phyloP scores from a whole-genome alignment of 30 jellyfish, hydroid and myxozoan genomes.

The Calvadosia cruxmelitensis region DNA sequence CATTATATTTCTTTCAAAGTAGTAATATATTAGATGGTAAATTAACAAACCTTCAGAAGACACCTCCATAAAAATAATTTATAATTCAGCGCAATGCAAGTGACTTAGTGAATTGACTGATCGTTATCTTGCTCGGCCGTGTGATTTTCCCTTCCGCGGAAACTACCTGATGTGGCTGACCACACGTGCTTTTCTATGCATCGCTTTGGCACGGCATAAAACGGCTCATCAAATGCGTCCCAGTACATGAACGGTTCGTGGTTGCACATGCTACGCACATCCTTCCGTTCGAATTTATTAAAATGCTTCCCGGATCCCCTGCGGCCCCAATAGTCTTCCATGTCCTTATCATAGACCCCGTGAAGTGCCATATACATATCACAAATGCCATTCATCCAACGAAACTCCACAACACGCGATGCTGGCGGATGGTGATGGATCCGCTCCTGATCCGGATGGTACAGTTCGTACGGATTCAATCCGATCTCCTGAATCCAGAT shows the following conservation, averaged over 20 bases:
- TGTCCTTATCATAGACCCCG: slow-evolving; percentile 42
- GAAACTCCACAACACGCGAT: slow-evolving; percentile 20
- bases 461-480: slow-evolving; percentile 28
- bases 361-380: slow-evolving; percentile 35
- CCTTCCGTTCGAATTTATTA: slow-evolving; percentile 2
- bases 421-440: slow-evolving; percentile 75
- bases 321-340: slow-evolving; percentile 49
- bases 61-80: too few relatives aligned
- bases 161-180: neutral
- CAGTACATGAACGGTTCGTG: slow-evolving; percentile 13
- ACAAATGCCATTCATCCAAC: slow-evolving; percentile 26
- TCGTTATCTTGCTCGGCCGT: neutral
- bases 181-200: slow-evolving; percentile 31
- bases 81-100: too few relatives aligned
- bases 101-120: too few relatives aligned
- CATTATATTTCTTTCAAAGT: too few relatives aligned
- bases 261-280: slow-evolving; percentile 8
- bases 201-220: slow-evolving; percentile 23
- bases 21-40: too few relatives aligned
- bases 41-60: too few relatives aligned
- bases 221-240: slow-evolving; percentile 24
- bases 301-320: slow-evolving; percentile 8
- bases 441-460: slow-evolving; percentile 36
- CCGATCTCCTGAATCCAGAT: slow-evolving; percentile 46
- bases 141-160: neutral